Evolutionary conservation across 2,797 vertebrate species (phyloP).

Genomic region (Lerista edwardsae): DNA sequence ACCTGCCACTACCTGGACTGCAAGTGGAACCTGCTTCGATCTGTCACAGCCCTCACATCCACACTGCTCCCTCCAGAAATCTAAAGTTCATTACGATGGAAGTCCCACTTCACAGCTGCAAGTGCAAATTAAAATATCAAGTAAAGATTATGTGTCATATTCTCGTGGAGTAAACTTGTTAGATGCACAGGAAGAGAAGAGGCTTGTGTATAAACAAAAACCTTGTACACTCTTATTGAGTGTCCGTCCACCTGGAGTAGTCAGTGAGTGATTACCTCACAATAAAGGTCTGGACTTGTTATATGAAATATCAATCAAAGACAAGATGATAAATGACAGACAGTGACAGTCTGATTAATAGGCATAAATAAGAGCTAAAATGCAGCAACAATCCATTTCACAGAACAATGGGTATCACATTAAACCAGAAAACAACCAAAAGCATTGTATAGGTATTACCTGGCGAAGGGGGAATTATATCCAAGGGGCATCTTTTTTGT

Average conservation of each 20-base stretch:
- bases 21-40: not conserved
- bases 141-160: slow-evolving; percentile 61
- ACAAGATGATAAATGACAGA: slow-evolving; percentile 54
- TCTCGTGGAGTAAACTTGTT: slow-evolving; percentile 8
- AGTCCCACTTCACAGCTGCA: slow-evolving; percentile 39
- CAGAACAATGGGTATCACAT: slow-evolving; percentile 28
- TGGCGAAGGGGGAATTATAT: no score
- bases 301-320: slow-evolving; percentile 59
- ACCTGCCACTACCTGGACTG: no score
- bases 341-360: slow-evolving; percentile 52
- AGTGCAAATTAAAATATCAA: slow-evolving; percentile 56
- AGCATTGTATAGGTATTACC: not conserved
- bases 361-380: slow-evolving; percentile 44
- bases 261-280: slow-evolving; percentile 43
- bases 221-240: slow-evolving; percentile 39
- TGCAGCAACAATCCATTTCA: slow-evolving; percentile 38
- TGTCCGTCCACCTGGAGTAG: slow-evolving; percentile 32
- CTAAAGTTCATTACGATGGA: not conserved
- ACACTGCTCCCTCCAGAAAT: not conserved
- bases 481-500: not conserved
- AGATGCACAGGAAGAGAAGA: slow-evolving; percentile 49
- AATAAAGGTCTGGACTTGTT: slow-evolving; percentile 46
- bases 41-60: not conserved
- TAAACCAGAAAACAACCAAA: slow-evolving; percentile 10
- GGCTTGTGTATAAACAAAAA: slow-evolving; percentile 48